Base-by-base conservation (phyloP, 2,888 invertebrate genomes). In the Baronia brevicornis region DNA sequence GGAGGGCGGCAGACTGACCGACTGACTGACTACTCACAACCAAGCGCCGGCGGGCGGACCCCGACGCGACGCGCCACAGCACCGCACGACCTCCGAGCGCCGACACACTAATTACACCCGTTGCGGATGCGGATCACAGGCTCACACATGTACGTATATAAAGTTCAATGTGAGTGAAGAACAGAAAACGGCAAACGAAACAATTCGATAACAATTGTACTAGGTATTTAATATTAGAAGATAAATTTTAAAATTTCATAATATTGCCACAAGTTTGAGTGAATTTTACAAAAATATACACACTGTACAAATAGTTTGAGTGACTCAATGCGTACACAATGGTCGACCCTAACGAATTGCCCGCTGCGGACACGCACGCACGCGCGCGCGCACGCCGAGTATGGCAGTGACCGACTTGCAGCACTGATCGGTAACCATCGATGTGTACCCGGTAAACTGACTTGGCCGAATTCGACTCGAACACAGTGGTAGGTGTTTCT, bases 211-310 rank as follows among this genome's bases (percentile, higher is more conserved):
- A 78, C 66, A 72, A 80, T 77, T 75, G 77, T 77, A 73, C 77
- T 79, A 78, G 66, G 54, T 61, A 59, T 62, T 61, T 60, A 66
- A 68, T 36, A 71, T 67, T 70, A 73, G 57, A n/a, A 72, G 70
- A 68, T 67, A 68, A 60, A 64, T 69, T 73, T 73, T 55, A 69
- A 73, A 68, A 64, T 66, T 71, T 68, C 53, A 68, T 74, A 66
- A 77, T 80, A 80, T 80, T 80, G 80, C 82, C 79, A 73, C 68
- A 66, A 74, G 71, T 72, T 70, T 66, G 69, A 77, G 61, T 67
- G 70, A 77, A 77, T 77, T 78, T 71, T 80, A 82, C 77, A 82
- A 80, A 80, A 82, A 82, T 82, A 82, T 80, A 79, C 77, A 80
- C 67, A 74, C 77, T 78, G 77, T 80, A 80, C 82, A 79, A 64